phyloP scores from a whole-genome alignment of 2,888 invertebrate species.

The Pseudolycoriella hygida region DNA sequence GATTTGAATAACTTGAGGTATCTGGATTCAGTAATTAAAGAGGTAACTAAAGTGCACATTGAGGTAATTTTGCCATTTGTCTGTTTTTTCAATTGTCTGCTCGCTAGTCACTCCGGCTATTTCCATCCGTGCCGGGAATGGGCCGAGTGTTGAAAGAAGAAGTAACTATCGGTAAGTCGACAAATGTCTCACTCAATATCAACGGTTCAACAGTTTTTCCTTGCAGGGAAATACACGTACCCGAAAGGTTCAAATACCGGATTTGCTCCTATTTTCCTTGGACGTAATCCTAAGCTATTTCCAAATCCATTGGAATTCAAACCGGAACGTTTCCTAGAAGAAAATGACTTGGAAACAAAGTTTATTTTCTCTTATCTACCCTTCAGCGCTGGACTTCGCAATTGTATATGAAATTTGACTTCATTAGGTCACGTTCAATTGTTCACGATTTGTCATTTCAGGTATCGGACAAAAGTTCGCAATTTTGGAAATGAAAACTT shows the following conservation, averaged over 20 bases:
- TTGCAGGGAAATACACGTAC: constrained; percentile 1
- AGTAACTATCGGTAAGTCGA: constrained; percentile 18
- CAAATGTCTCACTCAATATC: too few species aligned
- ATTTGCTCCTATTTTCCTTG: constrained; percentile 7
- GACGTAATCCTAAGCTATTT: constrained; percentile 19
- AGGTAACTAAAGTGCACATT: too few species aligned
- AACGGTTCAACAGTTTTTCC: background rate
- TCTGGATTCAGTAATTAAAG: constrained; percentile 27
- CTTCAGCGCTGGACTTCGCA: constrained; percentile 16
- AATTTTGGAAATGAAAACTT: constrained; percentile 7
- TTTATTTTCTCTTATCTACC: constrained; percentile 27
- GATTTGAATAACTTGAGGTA: constrained; percentile 22
- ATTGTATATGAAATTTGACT: constrained; percentile 3
- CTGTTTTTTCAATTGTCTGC: too few species aligned
- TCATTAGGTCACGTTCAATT: too few species aligned
- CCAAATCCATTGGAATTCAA: constrained; percentile 21
- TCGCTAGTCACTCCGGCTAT: constrained; percentile 23
- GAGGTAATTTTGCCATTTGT: too few species aligned
- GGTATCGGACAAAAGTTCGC: constrained; percentile 8
- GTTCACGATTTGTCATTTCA: too few species aligned
- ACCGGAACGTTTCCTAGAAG: constrained; percentile 26
- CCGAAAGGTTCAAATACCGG: constrained; percentile 7
- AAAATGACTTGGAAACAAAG: constrained; percentile 21
- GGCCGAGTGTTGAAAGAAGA: constrained; percentile 19
- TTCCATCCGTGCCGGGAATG: constrained; percentile 23